Evolutionary conservation across 2,888 invertebrate genomes (phyloP), one percentile per base, ranked within the genome.

Genomic region (Lomographa bimaculata): DNA sequence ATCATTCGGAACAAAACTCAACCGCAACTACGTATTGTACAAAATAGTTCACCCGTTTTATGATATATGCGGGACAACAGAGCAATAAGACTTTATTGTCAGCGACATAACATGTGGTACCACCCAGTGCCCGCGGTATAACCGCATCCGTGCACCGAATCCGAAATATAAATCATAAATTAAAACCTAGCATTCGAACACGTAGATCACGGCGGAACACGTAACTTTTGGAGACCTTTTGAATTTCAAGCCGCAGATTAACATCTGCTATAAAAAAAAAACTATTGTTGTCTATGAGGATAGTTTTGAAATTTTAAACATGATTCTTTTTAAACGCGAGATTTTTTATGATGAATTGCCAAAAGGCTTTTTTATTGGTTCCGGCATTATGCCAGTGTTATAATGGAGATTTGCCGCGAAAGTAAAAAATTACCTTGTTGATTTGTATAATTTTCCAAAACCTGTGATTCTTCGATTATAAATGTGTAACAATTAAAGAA

Each of bases 91-190:
- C 28, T 48, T 50, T 49, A 57, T 58, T 53, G 41, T 57, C 48
- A 57, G 35, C 52, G 43, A 33, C 48, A 56, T 56, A 54, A 50
- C 49, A 41, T 57, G 43, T 55, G 58, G 60, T 63, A 62, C 64
- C 59, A 60, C 33, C 55, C 55, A 49, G 57, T 58, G 54, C 56
- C 54, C 46, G 39, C 40, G 56, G 54, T 43, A 47, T 36, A 46
- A 38, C 30, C 25, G 43, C 21, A 48, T 40, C 25, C 60, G 62
- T 64, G 68, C 41, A 9, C 39, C 42, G 67, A 65, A 64, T 71
- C 38, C 34, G 28, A 52, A 67, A 51, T 43, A 50, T 42, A 50
- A 50, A 51, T 56, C n/a, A n/a, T n/a, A n/a, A n/a, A n/a, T n/a
- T 52, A 49, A 35, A 46, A 51, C 34, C 50, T 49, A 50, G 41